phyloP scores from a whole-genome alignment of 2,797 vertebrate species.

The Orientallactaga sibirica region DNA sequence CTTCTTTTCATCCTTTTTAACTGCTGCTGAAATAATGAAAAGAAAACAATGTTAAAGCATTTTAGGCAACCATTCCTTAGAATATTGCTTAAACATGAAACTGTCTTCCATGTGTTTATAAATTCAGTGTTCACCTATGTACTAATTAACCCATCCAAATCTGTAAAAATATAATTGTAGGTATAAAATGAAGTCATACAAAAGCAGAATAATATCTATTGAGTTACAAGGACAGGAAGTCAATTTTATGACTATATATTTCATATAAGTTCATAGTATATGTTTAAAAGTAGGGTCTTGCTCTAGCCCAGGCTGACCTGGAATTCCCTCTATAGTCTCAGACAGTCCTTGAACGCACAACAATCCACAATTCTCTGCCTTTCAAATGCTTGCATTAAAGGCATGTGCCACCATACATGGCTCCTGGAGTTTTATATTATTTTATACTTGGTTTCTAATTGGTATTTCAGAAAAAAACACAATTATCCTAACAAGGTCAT shows the following conservation, averaged over 20 bases:
- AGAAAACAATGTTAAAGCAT: constrained; percentile 43
- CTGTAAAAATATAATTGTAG: background rate
- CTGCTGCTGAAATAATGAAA: constrained; percentile 68
- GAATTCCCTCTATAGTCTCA: too few species aligned
- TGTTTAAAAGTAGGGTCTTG: too few species aligned
- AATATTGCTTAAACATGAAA: background rate
- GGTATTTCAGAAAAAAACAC: background rate
- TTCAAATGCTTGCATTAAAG: too few species aligned
- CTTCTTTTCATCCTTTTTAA: constrained; percentile 82
- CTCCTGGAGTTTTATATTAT: background rate
- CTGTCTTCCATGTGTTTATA: background rate
- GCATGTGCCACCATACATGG: too few species aligned
- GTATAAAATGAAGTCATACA: background rate
- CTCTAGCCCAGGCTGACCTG: too few species aligned
- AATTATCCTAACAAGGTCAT: background rate
- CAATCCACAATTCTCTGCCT: too few species aligned
- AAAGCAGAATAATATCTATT: background rate
- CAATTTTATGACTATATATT: background rate
- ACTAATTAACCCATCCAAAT: background rate
- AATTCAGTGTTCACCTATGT: background rate
- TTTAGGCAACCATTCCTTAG: background rate
- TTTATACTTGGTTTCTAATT: background rate
- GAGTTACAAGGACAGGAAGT: background rate
- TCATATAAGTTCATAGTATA: background rate
- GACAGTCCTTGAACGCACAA: too few species aligned